Conservation (phyloP, 2,113 vertebrate genomes). For the Pandion haliaetus region DNA sequence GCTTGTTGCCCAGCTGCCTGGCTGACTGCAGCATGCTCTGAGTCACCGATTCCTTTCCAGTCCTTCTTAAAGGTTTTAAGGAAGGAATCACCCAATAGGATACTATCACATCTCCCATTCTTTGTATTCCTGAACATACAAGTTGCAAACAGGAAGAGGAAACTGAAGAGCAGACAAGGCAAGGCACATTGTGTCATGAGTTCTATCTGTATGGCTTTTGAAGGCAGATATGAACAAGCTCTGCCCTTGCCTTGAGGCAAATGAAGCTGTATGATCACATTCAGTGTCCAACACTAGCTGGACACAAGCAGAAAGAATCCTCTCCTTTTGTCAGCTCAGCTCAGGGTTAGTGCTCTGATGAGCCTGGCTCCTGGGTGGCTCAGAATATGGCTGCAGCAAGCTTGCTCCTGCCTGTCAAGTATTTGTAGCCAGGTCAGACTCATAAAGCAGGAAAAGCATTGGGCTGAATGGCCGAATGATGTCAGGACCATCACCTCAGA, state of each 20-base stretch:
- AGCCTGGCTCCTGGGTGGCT: neutral
- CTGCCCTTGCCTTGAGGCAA: neutral
- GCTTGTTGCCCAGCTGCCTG: neutral
- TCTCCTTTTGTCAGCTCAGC: neutral
- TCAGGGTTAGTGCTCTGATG: neutral
- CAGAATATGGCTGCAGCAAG: neutral
- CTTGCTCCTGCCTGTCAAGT: neutral
- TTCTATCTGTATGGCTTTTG: neutral
- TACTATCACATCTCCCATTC: neutral
- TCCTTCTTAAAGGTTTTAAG: neutral
- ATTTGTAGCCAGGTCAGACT: neutral
- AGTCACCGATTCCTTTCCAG: neutral
- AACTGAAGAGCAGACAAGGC: neutral
- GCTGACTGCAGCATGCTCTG: neutral
- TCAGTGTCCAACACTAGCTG: neutral
- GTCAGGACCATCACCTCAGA: neutral
- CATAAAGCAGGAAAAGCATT: neutral
- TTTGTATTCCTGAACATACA: neutral
- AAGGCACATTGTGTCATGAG: neutral
- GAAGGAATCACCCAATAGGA: neutral
- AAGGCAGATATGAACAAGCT: neutral
- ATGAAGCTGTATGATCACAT: neutral
- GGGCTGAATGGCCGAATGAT: neutral
- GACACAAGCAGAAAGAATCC: neutral
- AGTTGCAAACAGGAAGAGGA: neutral